These are phyloP conservation scores for Spheniscus mendiculus DNA, from an alignment of 2,113 vertebrate species.

Conservation along the genomic window DNA sequence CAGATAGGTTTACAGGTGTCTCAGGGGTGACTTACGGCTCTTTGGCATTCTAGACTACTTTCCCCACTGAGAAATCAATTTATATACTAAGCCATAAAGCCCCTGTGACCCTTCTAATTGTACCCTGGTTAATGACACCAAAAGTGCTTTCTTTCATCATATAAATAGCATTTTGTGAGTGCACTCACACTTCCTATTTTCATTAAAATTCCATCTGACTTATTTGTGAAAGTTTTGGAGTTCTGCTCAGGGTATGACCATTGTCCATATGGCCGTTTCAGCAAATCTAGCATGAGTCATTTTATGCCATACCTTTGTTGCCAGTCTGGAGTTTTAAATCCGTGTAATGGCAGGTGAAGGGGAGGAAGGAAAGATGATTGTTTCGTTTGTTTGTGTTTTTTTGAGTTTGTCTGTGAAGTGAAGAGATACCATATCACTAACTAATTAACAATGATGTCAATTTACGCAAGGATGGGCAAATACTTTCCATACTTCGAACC, in stretches of 20 bases:
- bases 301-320: accelerated
- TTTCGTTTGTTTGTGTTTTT: neutral
- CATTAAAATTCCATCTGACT: neutral
- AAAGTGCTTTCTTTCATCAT: neutral
- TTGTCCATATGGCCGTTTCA: neutral
- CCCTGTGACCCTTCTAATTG: neutral
- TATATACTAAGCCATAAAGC: neutral
- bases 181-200: neutral
- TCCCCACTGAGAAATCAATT: neutral
- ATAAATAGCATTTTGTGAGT: neutral
- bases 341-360: neutral
- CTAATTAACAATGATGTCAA: neutral
- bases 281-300: neutral
- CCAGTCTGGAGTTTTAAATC: neutral
- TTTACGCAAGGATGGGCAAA: neutral
- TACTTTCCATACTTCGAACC: neutral
- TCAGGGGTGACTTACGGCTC: neutral
- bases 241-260: neutral
- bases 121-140: neutral
- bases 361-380: neutral
- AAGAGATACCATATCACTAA: neutral
- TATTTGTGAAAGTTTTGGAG: neutral
- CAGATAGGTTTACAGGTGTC: neutral
- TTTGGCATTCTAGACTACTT: neutral
- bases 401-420: neutral